phyloP scores from a whole-genome alignment of 2,113 vertebrate species.

The Lophotis ruficrista region DNA sequence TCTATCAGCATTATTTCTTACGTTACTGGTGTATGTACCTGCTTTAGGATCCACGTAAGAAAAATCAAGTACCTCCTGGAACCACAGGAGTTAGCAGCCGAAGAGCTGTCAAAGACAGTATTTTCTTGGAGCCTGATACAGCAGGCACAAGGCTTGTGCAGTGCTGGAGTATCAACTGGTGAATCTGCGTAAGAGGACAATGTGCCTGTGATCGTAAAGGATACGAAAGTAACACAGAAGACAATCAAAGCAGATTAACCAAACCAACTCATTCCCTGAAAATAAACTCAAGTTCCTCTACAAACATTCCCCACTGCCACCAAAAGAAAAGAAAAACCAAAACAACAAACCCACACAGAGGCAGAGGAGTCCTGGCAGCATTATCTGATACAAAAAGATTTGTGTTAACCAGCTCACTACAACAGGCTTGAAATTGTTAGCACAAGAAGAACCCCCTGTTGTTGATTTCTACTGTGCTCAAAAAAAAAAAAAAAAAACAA shows the following conservation, averaged over 20 bases:
- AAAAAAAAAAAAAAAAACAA: background rate
- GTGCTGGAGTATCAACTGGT: background rate
- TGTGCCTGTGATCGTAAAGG: fast-evolving
- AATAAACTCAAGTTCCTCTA: background rate
- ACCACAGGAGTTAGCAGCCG: background rate
- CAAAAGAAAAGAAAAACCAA: background rate
- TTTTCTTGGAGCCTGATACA: background rate
- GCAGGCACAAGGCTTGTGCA: background rate
- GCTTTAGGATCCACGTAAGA: background rate
- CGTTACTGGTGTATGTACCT: fast-evolving
- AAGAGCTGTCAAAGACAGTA: background rate
- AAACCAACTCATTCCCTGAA: background rate
- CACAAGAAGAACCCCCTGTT: background rate
- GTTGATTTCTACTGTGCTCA: background rate
- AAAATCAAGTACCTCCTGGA: background rate
- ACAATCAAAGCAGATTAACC: background rate
- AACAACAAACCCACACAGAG: background rate
- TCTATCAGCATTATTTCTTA: background rate
- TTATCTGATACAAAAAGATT: background rate
- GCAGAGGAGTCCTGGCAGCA: background rate
- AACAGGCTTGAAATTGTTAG: background rate
- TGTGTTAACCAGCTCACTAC: background rate
- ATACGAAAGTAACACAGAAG: background rate
- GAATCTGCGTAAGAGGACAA: background rate
- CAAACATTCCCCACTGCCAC: background rate